phyloP scores from a whole-genome alignment of 2,888 invertebrate species.

The Acanthosoma haemorrhoidale region DNA sequence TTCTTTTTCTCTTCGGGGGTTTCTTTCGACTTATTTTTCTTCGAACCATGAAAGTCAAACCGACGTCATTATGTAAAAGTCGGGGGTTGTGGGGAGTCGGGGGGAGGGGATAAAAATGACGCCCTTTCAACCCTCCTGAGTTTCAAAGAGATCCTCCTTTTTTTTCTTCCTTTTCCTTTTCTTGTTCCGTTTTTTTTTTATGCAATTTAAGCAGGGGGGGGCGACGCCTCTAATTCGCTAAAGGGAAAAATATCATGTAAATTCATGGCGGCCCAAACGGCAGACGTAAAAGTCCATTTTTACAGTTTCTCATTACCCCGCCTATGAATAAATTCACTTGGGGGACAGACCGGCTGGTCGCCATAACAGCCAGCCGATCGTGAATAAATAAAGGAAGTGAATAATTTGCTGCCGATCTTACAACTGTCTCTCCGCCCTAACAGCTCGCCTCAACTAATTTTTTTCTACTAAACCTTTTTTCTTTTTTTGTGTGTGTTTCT shows the following conservation, averaged over 20 bases:
- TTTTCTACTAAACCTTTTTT: background rate
- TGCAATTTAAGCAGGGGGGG: slow-evolving; percentile 23
- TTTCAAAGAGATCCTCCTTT: slow-evolving; percentile 20
- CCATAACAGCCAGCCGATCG: slow-evolving; percentile 1
- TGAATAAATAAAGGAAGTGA: slow-evolving; percentile 23
- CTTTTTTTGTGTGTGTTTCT: background rate
- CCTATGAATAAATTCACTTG: slow-evolving; percentile 24
- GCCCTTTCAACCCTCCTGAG: slow-evolving; percentile 13
- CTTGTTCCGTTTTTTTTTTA: background rate
- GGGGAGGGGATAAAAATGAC: slow-evolving; percentile 25
- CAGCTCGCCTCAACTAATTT: background rate
- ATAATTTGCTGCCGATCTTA: slow-evolving; percentile 11
- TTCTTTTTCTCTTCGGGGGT: too few relatives aligned
- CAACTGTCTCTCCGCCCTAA: background rate
- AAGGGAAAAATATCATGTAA: slow-evolving; percentile 29
- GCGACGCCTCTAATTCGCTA: slow-evolving; percentile 20
- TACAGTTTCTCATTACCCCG: slow-evolving; percentile 34
- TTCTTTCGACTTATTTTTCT: too few relatives aligned
- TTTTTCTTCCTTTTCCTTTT: background rate
- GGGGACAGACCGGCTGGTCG: background rate
- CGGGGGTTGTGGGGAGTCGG: background rate
- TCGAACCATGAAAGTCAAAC: slow-evolving; percentile 25
- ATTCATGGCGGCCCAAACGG: background rate
- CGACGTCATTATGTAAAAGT: slow-evolving; percentile 29
- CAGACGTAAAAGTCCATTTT: slow-evolving; percentile 34